phyloP scores from a whole-genome alignment of 2,797 vertebrate genomes.

The Urophycis tenuis region DNA sequence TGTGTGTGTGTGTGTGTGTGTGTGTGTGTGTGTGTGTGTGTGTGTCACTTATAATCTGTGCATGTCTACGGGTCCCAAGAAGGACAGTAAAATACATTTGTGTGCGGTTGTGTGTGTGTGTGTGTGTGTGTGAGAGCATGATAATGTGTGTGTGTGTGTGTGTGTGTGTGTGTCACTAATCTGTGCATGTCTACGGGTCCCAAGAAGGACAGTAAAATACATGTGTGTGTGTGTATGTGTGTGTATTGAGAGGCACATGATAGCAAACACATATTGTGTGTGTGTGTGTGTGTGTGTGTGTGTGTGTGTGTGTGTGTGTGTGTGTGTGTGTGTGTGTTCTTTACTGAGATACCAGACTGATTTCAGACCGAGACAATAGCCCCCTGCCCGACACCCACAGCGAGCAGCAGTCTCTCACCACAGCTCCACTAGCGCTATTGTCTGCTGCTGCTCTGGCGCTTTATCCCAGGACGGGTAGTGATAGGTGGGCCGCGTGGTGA shows the following conservation, averaged over 20 bases:
- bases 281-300: background rate
- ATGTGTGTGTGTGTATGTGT: background rate
- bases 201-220: too few relatives aligned
- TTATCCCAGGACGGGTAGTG: background rate
- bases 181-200: too few relatives aligned
- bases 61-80: too few relatives aligned
- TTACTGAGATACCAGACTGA: background rate
- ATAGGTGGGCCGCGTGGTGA: background rate
- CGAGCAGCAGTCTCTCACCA: background rate
- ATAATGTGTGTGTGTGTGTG: background rate
- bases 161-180: background rate
- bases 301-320: background rate
- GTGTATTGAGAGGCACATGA: background rate
- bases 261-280: too few relatives aligned
- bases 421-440: background rate
- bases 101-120: background rate
- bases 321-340: conserved; percentile 1
- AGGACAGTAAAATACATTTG: too few relatives aligned
- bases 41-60: too few relatives aligned
- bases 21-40: too few relatives aligned
- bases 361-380: background rate
- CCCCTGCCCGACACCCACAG: background rate
- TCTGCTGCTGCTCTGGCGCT: background rate
- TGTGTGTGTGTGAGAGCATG: background rate
- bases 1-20: background rate